phyloP scores from a whole-genome alignment of 1,140 invertebrate genomes.

The Rhagoletis pomonella region DNA sequence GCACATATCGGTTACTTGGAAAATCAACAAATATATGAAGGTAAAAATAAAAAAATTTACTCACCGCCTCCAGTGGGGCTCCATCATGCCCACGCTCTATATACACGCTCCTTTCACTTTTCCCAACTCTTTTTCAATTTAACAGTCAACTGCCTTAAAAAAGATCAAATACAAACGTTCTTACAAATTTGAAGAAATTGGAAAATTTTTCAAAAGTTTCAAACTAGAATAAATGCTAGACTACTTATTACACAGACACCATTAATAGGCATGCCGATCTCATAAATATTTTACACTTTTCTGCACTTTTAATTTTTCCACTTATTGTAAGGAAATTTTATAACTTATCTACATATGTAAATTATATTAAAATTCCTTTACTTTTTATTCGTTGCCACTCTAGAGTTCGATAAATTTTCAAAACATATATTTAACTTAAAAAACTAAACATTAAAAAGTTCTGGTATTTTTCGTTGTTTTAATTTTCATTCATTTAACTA shows the following conservation, averaged over 20 bases:
- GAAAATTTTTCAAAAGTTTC: background rate
- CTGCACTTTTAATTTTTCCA: background rate
- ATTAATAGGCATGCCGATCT: background rate
- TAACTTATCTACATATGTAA: background rate
- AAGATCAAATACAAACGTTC: conserved; percentile 25
- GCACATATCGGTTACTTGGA: background rate
- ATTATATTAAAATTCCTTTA: conserved; percentile 14
- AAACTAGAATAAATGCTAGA: background rate
- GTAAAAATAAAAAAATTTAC: conserved; percentile 54
- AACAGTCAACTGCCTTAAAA: conserved; percentile 55
- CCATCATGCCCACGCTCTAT: conserved; percentile 68
- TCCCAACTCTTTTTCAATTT: conserved; percentile 35
- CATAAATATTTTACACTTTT: background rate
- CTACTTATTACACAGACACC: background rate
- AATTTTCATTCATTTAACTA: conserved; percentile 29
- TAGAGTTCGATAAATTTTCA: background rate
- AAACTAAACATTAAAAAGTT: conserved; percentile 40
- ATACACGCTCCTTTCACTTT: conserved; percentile 53
- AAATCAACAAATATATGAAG: too few relatives aligned
- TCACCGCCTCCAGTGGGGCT: conserved; percentile 73
- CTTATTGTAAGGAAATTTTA: background rate
- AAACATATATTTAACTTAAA: conserved; percentile 37
- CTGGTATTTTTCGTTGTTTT: conserved; percentile 46
- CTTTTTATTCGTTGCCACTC: conserved; percentile 44
- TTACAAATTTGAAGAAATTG: conserved; percentile 2